Percentiles rank a stretch among this genome's conserved stretches.
These are phyloP conservation scores for Phylloscopus collybita DNA, from an alignment of 2,797 vertebrate genomes.

Conservation along the genomic window DNA sequence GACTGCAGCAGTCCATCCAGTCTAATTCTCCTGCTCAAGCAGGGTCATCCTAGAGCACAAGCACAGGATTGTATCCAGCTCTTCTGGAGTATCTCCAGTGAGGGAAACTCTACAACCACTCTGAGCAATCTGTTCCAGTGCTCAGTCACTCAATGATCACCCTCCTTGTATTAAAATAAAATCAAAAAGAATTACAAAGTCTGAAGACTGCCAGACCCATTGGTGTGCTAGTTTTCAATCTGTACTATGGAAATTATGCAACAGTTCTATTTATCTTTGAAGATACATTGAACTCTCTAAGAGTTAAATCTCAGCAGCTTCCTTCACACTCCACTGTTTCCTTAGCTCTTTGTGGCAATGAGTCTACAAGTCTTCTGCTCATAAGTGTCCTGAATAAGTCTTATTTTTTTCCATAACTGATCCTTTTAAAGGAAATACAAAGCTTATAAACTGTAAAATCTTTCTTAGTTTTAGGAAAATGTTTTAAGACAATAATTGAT, in stretches of 20 bases:
- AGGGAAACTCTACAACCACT: background rate
- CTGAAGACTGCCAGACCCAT: background rate
- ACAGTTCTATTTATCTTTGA: background rate
- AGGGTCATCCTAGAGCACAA: background rate
- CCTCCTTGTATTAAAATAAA: background rate
- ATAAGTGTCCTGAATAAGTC: background rate
- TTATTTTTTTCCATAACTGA: background rate
- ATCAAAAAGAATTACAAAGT: background rate
- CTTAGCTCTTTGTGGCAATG: background rate
- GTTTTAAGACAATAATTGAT: background rate
- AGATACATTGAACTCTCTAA: background rate
- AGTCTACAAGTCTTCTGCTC: background rate
- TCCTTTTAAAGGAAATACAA: background rate
- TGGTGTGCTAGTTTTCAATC: background rate
- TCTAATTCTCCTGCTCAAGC: background rate
- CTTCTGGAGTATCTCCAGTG: background rate
- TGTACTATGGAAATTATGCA: background rate
- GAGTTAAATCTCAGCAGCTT: background rate
- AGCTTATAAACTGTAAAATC: background rate
- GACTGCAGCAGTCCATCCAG: too few species aligned
- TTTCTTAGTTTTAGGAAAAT: background rate
- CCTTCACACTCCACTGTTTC: background rate
- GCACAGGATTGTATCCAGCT: background rate
- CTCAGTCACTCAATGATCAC: background rate
- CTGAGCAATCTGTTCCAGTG: background rate